Conservation (phyloP, 2,797 vertebrate genomes). For the Vultur gryphus region DNA sequence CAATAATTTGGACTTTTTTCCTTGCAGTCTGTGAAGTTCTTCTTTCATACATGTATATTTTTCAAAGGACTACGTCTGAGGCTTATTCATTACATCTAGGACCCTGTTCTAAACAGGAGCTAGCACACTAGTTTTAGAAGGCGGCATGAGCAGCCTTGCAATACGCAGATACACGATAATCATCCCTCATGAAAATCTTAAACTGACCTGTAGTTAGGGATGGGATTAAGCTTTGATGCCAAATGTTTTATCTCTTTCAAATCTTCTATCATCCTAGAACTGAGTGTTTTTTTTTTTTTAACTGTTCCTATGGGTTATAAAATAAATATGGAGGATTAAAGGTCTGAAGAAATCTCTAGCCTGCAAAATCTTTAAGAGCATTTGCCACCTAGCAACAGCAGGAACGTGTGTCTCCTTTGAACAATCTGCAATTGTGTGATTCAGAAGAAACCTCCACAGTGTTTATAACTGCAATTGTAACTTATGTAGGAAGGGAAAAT, state of each 20-base stretch:
- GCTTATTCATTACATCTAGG: neutral
- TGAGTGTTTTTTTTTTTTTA: neutral
- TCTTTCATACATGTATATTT: neutral
- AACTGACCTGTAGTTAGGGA: neutral
- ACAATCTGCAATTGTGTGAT: constrained; percentile 63
- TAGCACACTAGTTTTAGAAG: neutral
- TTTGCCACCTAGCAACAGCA: constrained; percentile 67
- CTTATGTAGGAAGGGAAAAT: constrained; percentile 54
- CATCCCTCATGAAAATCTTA: neutral
- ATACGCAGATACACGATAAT: neutral
- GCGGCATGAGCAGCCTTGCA: neutral
- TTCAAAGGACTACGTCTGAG: neutral
- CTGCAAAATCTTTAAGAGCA: constrained; percentile 61
- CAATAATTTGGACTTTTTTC: neutral
- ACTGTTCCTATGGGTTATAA: neutral
- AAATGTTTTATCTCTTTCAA: neutral
- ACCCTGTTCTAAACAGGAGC: neutral
- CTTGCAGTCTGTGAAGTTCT: neutral
- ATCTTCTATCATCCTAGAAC: neutral
- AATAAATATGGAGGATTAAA: constrained; percentile 45
- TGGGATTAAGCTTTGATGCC: neutral
- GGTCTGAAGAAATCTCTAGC: constrained; percentile 34
- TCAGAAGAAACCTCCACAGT: constrained; percentile 43
- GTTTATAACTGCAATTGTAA: constrained; percentile 34
- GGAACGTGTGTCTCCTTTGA: constrained; percentile 21